Conservation (phyloP, 2,797 vertebrate species). For the Mustela erminea region DNA sequence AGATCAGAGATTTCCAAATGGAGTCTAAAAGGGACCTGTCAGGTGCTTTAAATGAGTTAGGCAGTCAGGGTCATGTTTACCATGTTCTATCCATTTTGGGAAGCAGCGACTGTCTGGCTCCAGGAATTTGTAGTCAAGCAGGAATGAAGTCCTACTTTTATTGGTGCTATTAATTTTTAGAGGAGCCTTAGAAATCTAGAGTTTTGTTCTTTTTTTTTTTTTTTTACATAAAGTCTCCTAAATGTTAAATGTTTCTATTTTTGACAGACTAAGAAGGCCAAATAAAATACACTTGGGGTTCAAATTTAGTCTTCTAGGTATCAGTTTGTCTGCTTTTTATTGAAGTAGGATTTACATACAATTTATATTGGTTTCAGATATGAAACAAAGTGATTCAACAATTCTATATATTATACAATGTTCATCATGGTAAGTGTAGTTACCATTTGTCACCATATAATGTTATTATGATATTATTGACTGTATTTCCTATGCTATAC, state of each 20-base stretch:
- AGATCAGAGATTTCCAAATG: not conserved
- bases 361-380: not conserved
- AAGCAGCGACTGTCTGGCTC: not conserved
- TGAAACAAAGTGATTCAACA: not conserved
- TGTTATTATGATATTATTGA: not conserved
- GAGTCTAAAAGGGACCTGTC: not conserved
- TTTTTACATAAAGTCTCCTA: not conserved
- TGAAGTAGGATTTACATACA: not conserved
- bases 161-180: not conserved
- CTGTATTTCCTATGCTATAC: not conserved
- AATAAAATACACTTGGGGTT: not conserved
- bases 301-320: not conserved
- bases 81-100: not conserved
- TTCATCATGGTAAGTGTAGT: not conserved
- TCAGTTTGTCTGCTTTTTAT: not conserved
- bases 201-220: not conserved
- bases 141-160: not conserved
- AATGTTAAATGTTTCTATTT: not conserved
- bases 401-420: not conserved
- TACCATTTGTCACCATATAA: not conserved
- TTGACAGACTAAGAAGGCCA: not conserved
- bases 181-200: not conserved
- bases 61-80: too few species aligned
- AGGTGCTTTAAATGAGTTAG: not conserved
- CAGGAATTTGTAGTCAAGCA: not conserved